phyloP scores from a whole-genome alignment of 1,140 invertebrate species.

The Whitmania pigra region DNA sequence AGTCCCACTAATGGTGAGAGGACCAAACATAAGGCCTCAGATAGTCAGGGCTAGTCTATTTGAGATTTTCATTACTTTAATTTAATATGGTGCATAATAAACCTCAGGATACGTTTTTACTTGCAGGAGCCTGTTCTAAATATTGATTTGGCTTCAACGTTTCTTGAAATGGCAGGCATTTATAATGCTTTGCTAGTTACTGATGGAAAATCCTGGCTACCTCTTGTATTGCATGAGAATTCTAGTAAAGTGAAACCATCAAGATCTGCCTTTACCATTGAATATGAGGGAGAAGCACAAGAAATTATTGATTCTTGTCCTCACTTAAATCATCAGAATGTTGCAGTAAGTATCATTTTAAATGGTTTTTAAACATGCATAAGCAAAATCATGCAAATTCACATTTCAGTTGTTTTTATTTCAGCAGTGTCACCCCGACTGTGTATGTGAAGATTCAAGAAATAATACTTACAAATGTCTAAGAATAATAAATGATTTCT shows the following conservation, averaged over 20 bases:
- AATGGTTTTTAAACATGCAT: too few species aligned
- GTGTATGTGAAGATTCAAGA: slow-evolving; percentile 65
- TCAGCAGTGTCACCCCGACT: slow-evolving; percentile 55
- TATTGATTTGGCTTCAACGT: slow-evolving; percentile 69
- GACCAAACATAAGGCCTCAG: slow-evolving; percentile 51
- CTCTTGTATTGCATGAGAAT: slow-evolving; percentile 30
- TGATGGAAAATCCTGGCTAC: slow-evolving; percentile 54
- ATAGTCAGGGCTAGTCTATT: neutral
- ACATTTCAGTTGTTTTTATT: slow-evolving; percentile 26
- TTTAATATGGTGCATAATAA: neutral
- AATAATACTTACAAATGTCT: slow-evolving; percentile 75
- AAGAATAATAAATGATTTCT: slow-evolving; percentile 46
- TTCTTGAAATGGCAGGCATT: slow-evolving; percentile 55
- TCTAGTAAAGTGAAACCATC: slow-evolving; percentile 14
- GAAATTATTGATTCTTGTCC: slow-evolving; percentile 36
- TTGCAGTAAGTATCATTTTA: slow-evolving; percentile 32
- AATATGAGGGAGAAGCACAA: slow-evolving; percentile 63
- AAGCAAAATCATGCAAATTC: too few species aligned
- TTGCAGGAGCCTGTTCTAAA: slow-evolving; percentile 51
- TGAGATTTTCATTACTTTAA: neutral
- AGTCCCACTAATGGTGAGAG: slow-evolving; percentile 64
- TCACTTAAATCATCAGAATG: slow-evolving; percentile 30
- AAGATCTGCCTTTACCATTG: slow-evolving; percentile 50
- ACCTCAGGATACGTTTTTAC: neutral
- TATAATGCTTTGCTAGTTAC: slow-evolving; percentile 44